Evolutionary conservation across 2,797 vertebrate genomes (phyloP).

Genomic region (Aphelocoma californica): DNA sequence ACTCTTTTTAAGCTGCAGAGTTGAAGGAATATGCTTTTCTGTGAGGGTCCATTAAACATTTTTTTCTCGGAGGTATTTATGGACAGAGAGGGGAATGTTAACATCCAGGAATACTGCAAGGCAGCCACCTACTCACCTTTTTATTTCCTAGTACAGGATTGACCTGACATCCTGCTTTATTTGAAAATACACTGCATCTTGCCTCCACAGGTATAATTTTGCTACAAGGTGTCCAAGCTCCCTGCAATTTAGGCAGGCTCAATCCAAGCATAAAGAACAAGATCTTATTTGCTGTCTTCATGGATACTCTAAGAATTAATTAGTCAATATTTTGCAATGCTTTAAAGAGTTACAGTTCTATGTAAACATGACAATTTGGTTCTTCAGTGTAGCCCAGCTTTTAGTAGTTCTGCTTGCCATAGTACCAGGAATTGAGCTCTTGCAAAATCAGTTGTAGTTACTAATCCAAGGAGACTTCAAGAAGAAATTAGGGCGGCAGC

Average conservation of each 20-base stretch:
- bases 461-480: background rate
- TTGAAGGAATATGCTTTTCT: background rate
- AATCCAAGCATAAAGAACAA: background rate
- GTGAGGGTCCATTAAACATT: background rate
- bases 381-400: background rate
- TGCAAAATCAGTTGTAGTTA: background rate
- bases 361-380: background rate
- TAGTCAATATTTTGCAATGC: background rate
- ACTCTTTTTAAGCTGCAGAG: background rate
- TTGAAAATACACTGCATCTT: background rate
- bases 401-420: background rate
- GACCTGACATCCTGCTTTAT: background rate
- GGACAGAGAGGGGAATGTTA: background rate
- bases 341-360: background rate
- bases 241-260: background rate
- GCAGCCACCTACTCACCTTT: background rate
- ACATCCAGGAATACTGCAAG: background rate
- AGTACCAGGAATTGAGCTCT: background rate
- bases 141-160: background rate
- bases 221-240: background rate
- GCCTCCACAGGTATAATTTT: background rate
- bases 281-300: background rate
- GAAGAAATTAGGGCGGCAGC: background rate
- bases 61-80: background rate
- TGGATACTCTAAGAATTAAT: background rate